phyloP scores from a whole-genome alignment of 2,888 invertebrate genomes.

The Laspeyria flexula region DNA sequence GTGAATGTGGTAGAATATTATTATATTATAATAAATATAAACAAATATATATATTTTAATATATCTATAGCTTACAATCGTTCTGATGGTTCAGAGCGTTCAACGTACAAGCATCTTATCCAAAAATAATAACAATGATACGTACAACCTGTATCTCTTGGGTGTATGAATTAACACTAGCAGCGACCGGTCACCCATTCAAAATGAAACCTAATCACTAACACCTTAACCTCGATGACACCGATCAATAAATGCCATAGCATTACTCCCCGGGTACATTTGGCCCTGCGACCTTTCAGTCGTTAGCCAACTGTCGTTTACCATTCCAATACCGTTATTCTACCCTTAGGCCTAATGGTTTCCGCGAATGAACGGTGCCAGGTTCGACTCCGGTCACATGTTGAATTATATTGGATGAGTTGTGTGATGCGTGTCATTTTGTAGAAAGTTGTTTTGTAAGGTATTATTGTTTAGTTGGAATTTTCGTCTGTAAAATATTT shows the following conservation, averaged over 20 bases:
- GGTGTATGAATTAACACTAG: too few relatives aligned
- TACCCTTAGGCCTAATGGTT: constrained; percentile 42
- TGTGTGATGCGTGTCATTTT: constrained; percentile 33
- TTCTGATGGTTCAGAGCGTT: too few relatives aligned
- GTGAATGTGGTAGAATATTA: too few relatives aligned
- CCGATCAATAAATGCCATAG: not conserved
- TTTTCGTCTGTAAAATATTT: too few relatives aligned
- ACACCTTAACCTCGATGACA: not conserved
- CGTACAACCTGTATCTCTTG: too few relatives aligned
- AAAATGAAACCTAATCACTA: not conserved
- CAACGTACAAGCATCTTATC: too few relatives aligned
- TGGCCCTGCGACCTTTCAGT: constrained; percentile 5
- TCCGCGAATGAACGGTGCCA: constrained; percentile 28
- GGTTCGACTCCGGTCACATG: constrained; percentile 37
- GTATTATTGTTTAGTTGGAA: too few relatives aligned
- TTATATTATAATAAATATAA: too few relatives aligned
- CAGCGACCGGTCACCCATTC: not conserved
- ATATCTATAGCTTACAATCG: too few relatives aligned
- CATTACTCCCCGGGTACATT: not conserved
- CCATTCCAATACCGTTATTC: constrained; percentile 35
- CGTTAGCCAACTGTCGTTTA: constrained; percentile 8
- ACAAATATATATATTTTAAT: too few relatives aligned
- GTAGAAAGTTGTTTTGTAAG: not conserved
- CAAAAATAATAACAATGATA: too few relatives aligned
- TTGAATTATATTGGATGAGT: constrained; percentile 36